phyloP scores from a whole-genome alignment of 1,140 invertebrate species.

The Hesperophylax magnus region DNA sequence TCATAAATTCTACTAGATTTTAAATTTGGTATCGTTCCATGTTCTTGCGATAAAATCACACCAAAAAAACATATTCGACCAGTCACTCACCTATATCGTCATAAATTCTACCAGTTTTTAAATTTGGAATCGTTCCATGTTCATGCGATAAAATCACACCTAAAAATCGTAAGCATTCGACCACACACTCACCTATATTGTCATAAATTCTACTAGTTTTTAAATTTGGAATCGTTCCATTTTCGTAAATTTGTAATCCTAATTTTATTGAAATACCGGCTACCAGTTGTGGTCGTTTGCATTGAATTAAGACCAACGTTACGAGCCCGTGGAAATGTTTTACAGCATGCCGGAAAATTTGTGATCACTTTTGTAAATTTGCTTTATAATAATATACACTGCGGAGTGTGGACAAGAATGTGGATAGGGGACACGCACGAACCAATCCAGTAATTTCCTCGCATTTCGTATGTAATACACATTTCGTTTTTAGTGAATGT shows the following conservation, averaged over 20 bases:
- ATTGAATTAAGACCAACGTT: background rate
- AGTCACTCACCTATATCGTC: no score
- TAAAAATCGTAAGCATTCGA: no score
- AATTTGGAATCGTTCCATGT: no score
- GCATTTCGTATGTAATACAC: no score
- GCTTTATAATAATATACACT: background rate
- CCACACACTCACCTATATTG: no score
- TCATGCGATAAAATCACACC: no score
- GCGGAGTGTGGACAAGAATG: slow-evolving; percentile 8
- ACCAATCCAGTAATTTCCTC: no score
- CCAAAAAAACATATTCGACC: no score
- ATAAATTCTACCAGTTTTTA: no score
- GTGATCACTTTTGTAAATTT: slow-evolving; percentile 2
- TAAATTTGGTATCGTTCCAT: background rate
- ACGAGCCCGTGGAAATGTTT: slow-evolving; percentile 2
- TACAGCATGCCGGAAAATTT: slow-evolving; percentile 8
- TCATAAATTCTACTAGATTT: background rate
- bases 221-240: background rate
- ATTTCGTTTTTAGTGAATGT: no score
- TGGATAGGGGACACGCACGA: no score
- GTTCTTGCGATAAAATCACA: no score
- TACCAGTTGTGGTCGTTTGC: background rate
- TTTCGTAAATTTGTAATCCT: background rate
- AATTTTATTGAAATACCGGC: slow-evolving; percentile 3
- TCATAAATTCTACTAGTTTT: background rate